Evolutionary conservation across 1,140 invertebrate genomes (phyloP).

Genomic region (Drosophila ficusphila): DNA sequence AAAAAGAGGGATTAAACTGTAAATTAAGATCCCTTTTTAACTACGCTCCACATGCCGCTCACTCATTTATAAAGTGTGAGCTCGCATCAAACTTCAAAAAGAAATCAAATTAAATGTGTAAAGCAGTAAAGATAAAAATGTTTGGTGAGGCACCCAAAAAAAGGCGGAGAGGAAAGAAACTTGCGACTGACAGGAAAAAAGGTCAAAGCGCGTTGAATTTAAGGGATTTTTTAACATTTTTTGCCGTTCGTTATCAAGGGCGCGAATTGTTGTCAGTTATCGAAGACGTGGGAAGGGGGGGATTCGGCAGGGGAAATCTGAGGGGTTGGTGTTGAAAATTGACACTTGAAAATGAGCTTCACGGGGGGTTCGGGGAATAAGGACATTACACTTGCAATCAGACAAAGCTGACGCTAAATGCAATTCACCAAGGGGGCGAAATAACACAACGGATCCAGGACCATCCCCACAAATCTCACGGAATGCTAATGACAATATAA

Average conservation of each 20-base stretch:
- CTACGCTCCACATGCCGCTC: background rate
- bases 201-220: conserved; percentile 75
- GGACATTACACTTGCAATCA: conserved; percentile 60
- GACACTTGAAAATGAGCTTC: conserved; percentile 73
- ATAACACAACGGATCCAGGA: background rate
- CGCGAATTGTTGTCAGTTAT: conserved; percentile 43
- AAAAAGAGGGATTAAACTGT: no score
- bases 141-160: conserved; percentile 27
- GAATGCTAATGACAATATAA: conserved; percentile 76
- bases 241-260: conserved; percentile 36
- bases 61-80: conserved; percentile 43
- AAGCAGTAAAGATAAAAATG: conserved; percentile 75
- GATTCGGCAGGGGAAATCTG: background rate
- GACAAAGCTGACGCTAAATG: conserved; percentile 65
- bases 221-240: conserved; percentile 61
- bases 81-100: conserved; percentile 80
- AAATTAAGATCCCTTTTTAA: background rate
- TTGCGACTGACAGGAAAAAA: conserved; percentile 62
- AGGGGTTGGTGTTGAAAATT: conserved; percentile 77
- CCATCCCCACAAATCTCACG: conserved; percentile 6
- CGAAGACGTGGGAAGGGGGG: background rate
- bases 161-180: conserved; percentile 45
- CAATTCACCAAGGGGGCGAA: conserved; percentile 15
- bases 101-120: conserved; percentile 83
- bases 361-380: conserved; percentile 2